These are phyloP conservation scores for Corydoras maculifer DNA, from an alignment of 2,113 vertebrate genomes.

Conservation along the genomic window DNA sequence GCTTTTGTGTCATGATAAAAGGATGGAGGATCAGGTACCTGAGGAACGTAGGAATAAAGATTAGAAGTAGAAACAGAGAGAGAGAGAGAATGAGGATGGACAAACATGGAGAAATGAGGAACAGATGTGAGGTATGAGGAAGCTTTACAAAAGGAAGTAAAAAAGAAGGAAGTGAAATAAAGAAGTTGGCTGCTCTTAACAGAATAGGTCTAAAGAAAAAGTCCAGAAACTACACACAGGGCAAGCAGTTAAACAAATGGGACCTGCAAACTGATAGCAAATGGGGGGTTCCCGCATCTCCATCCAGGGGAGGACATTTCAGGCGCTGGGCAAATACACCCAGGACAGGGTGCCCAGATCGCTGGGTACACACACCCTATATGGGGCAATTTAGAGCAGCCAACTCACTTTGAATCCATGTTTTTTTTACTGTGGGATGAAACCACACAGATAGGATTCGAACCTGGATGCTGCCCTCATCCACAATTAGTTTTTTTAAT, in stretches of 20 bases:
- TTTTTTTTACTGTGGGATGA: too few species aligned
- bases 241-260: not conserved
- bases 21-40: constrained; percentile 52
- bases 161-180: constrained; percentile 29
- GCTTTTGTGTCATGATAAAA: not conserved
- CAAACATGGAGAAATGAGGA: constrained; percentile 34
- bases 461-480: too few species aligned
- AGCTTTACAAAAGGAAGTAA: constrained; percentile 27
- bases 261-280: not conserved
- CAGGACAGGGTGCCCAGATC: too few species aligned
- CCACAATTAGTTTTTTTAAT: too few species aligned
- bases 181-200: too few species aligned
- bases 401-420: too few species aligned
- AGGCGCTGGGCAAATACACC: too few species aligned
- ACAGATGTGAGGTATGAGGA: constrained; percentile 43
- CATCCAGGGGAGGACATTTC: too few species aligned
- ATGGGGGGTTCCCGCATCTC: too few species aligned
- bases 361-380: too few species aligned
- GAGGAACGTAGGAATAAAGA: constrained; percentile 50
- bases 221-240: not conserved
- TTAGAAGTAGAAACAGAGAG: constrained; percentile 52
- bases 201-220: not conserved
- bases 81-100: constrained; percentile 51
- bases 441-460: too few species aligned
- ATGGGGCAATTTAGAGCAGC: too few species aligned